These are phyloP conservation scores for Anthopleura xanthogrammica DNA, from an alignment of 92 coral and sea anemone genomes.

Conservation along the genomic window DNA sequence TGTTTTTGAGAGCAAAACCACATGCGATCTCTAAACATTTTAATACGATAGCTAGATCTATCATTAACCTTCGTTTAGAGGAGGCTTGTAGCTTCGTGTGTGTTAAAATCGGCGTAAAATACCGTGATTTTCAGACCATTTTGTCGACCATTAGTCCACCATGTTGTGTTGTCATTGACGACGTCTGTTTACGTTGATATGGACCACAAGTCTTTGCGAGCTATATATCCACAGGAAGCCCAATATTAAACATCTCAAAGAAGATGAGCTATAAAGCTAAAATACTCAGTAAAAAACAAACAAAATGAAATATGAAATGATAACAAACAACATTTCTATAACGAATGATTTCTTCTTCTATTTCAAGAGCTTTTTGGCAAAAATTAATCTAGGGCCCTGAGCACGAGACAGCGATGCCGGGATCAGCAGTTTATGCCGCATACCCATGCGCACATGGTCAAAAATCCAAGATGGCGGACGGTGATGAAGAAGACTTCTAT, in stretches of 20 bases:
- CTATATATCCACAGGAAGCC: constrained; percentile 29
- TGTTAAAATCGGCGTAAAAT: not conserved
- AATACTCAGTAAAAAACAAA: not conserved
- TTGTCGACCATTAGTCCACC: not conserved
- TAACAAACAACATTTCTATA: not conserved
- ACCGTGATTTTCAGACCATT: constrained; percentile 15
- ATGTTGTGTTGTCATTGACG: constrained; percentile 50
- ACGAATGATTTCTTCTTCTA: not conserved
- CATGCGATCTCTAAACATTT: not conserved
- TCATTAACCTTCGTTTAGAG: not conserved
- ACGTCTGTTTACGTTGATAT: constrained; percentile 49
- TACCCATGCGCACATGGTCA: not conserved
- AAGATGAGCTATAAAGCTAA: not conserved
- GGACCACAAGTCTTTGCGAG: constrained; percentile 56
- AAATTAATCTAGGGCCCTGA: not conserved
- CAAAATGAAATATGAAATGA: not conserved
- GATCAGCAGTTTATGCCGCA: constrained; percentile 23
- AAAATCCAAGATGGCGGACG: constrained; percentile 84
- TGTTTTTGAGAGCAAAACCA: not conserved
- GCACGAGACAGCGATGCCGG: not conserved
- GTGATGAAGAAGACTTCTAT: constrained; percentile 76
- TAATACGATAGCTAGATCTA: not conserved
- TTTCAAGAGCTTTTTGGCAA: no score
- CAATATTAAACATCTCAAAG: not conserved
- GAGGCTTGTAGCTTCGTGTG: not conserved